Conservation (phyloP, 2,888 invertebrate genomes). For the Macaria liturata region DNA sequence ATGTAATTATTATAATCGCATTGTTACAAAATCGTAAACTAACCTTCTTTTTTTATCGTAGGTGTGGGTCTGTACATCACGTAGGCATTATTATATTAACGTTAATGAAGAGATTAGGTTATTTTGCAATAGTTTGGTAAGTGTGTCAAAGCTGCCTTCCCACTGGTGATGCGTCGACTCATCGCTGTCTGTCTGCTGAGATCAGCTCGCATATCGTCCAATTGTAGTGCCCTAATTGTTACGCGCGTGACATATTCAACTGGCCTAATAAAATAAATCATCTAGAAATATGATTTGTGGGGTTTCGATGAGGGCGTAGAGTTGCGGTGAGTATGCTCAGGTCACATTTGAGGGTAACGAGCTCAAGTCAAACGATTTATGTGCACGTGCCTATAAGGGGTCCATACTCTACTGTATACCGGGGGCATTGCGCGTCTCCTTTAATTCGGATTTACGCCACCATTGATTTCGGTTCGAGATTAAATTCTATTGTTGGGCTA, state of each 20-base stretch:
- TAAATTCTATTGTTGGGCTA: conserved; percentile 62
- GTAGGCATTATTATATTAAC: conserved; percentile 21
- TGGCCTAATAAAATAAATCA: conserved; percentile 36
- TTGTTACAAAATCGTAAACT: conserved; percentile 9
- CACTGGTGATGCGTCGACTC: conserved; percentile 26
- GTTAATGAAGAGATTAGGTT: conserved; percentile 17
- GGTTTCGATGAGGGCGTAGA: conserved; percentile 35
- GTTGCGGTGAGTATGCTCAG: conserved; percentile 17
- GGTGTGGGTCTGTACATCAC: conserved; percentile 15
- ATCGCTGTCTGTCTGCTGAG: conserved; percentile 30
- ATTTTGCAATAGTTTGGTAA: conserved; percentile 17
- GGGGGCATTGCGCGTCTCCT: conserved; percentile 15
- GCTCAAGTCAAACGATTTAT: conserved; percentile 69
- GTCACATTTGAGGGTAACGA: conserved; percentile 38
- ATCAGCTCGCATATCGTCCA: conserved; percentile 35
- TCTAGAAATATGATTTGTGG: conserved; percentile 36
- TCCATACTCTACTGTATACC: conserved; percentile 16
- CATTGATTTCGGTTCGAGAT: conserved; percentile 58
- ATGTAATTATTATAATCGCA: conserved; percentile 11
- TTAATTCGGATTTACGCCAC: conserved; percentile 70
- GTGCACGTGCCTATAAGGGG: conserved; percentile 44
- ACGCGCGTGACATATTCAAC: conserved; percentile 31
- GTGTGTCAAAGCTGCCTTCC: conserved; percentile 6
- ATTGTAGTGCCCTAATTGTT: conserved; percentile 38
- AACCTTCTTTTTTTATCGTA: conserved; percentile 17